Conservation (phyloP, 2,113 vertebrate species). For the Epinephelus cyanopodus region DNA sequence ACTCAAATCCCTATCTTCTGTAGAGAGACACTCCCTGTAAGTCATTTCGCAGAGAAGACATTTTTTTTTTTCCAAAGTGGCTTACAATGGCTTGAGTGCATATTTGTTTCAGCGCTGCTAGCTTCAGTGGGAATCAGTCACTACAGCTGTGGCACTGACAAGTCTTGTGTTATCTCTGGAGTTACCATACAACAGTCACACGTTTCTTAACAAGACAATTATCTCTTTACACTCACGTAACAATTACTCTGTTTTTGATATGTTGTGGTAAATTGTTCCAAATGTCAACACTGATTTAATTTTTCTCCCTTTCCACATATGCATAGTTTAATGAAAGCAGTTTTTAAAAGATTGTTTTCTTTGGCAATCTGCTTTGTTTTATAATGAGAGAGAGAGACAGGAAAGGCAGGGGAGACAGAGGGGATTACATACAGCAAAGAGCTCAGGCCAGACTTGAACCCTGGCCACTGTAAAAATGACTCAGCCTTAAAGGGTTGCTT, state of each 20-base stretch:
- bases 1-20: constrained; percentile 63
- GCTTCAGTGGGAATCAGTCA: constrained; percentile 36
- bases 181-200: constrained; percentile 2
- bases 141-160: not conserved
- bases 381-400: too few relatives aligned
- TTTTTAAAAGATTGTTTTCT: too few relatives aligned
- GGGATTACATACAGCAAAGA: too few relatives aligned
- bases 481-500: too few relatives aligned
- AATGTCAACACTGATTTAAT: constrained; percentile 29
- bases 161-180: constrained; percentile 14
- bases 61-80: constrained; percentile 38
- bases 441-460: too few relatives aligned
- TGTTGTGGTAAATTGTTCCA: constrained; percentile 1
- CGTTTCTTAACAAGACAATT: constrained; percentile 28
- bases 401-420: too few relatives aligned
- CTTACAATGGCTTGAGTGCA: constrained; percentile 42
- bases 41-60: constrained; percentile 50
- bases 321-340: not conserved
- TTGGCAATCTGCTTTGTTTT: too few relatives aligned
- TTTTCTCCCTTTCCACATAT: not conserved
- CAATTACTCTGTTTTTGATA: constrained; percentile 2
- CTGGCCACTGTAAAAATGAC: too few relatives aligned
- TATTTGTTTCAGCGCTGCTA: constrained; percentile 29
- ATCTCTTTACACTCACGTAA: constrained; percentile 18
- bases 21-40: constrained; percentile 62